Conservation (phyloP, 2,797 vertebrate genomes). For the Gallirallus australis region DNA sequence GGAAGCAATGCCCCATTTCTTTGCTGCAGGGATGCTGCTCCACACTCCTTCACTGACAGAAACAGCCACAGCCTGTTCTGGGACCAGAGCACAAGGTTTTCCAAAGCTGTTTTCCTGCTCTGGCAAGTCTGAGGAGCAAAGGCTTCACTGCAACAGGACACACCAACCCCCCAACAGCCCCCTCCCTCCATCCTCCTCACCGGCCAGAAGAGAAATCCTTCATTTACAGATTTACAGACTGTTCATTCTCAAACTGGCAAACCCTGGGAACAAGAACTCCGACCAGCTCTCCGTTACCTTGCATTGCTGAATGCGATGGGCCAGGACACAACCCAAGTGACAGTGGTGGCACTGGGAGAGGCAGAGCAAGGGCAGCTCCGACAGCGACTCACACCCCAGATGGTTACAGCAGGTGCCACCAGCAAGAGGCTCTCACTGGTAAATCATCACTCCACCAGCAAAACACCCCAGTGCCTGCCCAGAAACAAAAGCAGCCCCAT, state of each 20-base stretch:
- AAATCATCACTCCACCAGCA: neutral
- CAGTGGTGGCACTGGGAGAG: fast-evolving
- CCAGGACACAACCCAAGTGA: neutral
- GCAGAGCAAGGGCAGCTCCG: neutral
- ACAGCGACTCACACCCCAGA: fast-evolving
- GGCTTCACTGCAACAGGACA: neutral
- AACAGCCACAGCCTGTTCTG: neutral
- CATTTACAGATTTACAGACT: neutral
- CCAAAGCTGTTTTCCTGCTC: neutral
- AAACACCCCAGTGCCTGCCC: slow-evolving; percentile 22
- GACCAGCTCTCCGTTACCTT: slow-evolving; percentile 5
- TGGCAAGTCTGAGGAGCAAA: fast-evolving
- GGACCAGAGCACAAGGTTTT: fast-evolving
- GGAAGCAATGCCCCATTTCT: neutral
- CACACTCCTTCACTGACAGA: fast-evolving
- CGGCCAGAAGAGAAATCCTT: fast-evolving
- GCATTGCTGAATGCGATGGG: neutral
- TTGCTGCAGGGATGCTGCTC: neutral
- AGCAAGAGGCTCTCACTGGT: neutral
- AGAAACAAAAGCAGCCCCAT: slow-evolving; percentile 60
- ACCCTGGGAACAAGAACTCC: too few species aligned
- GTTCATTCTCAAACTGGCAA: neutral
- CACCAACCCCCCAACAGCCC: neutral
- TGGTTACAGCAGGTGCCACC: neutral
- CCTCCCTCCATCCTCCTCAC: neutral